phyloP scores from a whole-genome alignment of 92 coral and sea anemone species.

The Paragorgia papillata region DNA sequence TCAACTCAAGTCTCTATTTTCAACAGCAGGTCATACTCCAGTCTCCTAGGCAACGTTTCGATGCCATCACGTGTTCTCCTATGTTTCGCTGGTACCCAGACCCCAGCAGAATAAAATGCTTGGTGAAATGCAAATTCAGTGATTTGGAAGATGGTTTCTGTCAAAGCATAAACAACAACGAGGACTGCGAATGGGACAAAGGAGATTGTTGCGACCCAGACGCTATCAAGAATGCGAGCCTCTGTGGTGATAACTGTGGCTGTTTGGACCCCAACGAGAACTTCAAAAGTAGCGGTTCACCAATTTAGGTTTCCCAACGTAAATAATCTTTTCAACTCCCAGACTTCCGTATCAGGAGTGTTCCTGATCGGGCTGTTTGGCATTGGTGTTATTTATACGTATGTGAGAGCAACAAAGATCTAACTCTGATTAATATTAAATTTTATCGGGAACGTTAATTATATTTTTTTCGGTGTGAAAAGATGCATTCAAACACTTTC shows the following conservation, averaged over 20 bases:
- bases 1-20: too few species aligned
- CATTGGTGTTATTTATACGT: too few species aligned
- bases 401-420: too few species aligned
- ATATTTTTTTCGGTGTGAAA: too few species aligned
- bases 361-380: too few species aligned
- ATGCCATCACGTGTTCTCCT: conserved; percentile 63
- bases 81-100: conserved; percentile 79
- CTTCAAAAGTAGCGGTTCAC: background rate
- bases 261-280: background rate
- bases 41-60: conserved; percentile 19
- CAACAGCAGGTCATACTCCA: too few species aligned
- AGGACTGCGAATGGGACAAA: conserved; percentile 87
- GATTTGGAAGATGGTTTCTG: conserved; percentile 68
- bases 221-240: background rate
- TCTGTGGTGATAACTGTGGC: background rate
- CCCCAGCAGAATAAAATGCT: conserved; percentile 59
- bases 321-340: background rate
- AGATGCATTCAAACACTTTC: too few species aligned
- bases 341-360: too few species aligned
- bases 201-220: conserved; percentile 91
- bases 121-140: conserved; percentile 50
- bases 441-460: too few species aligned
- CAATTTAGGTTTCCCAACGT: too few species aligned
- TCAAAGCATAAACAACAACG: conserved; percentile 67
- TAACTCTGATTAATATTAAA: too few species aligned